These are phyloP conservation scores for Prionailurus bengalensis DNA, from an alignment of 2,113 vertebrate genomes.

Conservation along the genomic window DNA sequence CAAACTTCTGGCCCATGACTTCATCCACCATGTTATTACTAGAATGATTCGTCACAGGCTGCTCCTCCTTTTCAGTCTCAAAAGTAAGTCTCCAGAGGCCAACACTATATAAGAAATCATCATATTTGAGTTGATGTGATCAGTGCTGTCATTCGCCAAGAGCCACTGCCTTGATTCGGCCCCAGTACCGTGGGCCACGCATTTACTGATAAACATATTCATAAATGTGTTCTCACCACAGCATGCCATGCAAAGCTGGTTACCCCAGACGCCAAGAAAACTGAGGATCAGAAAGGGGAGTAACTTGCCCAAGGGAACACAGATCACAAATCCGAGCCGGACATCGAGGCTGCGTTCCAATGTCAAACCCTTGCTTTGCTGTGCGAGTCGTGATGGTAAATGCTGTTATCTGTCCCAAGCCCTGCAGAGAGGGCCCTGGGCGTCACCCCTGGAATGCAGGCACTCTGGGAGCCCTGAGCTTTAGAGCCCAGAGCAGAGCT, in stretches of 20 bases:
- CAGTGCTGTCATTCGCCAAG: fast-evolving
- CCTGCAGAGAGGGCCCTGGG: fast-evolving
- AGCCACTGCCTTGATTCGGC: fast-evolving
- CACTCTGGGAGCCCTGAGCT: fast-evolving
- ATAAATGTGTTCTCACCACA: not conserved
- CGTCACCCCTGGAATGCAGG: fast-evolving
- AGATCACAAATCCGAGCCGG: too few species aligned
- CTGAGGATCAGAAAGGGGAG: not conserved
- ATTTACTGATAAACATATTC: fast-evolving
- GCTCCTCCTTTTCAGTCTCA: not conserved
- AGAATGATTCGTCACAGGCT: too few species aligned
- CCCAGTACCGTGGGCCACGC: fast-evolving
- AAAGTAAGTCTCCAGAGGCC: not conserved
- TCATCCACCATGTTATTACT: fast-evolving
- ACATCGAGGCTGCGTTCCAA: fast-evolving
- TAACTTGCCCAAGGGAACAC: not conserved
- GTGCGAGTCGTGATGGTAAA: fast-evolving
- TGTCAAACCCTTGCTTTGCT: not conserved
- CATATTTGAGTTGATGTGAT: fast-evolving
- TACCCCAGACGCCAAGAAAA: not conserved
- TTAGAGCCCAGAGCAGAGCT: fast-evolving
- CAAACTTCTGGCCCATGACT: fast-evolving
- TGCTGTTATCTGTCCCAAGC: fast-evolving
- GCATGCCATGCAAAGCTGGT: fast-evolving
- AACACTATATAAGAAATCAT: fast-evolving